Evolutionary conservation across 2,113 vertebrate species (phyloP), one percentile per base, ranked within the genome.

Genomic region (Lophotis ruficrista): DNA sequence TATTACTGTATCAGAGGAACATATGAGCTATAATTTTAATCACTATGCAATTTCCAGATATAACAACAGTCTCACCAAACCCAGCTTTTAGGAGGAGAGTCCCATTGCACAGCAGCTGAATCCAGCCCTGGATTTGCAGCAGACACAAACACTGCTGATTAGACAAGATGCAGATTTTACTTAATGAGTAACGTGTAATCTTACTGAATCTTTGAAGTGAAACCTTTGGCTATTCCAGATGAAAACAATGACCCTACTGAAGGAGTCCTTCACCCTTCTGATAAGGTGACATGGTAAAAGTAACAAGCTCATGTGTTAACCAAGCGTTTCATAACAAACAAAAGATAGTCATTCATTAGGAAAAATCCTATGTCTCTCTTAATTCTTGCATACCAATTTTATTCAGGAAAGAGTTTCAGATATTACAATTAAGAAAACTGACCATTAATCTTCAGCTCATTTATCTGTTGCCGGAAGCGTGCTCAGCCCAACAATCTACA

Each of bases 171-270:
- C 22, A 65, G 23, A 82, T 89, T 51, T 82, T 90, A 72, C 66
- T 91, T 95, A 91, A 94, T 82, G 57, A 94, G 73, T 92, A 95
- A 94, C 48, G 1, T 43, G 61, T 20, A 76, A 20, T 68, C 43
- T 61, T 82, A 78, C 48, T 15, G 53, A 91, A 41, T 78, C 69
- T 89, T 89, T 92, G 69, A 69, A 87, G 57, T 61, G 72, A 93
- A 96, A 89, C 80, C 94, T 96, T 80, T 87, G 93, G 51, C 60
- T 81, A 71, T 53, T 84, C 23, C 72, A 92, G n/a, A 64, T 51
- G 61, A 89, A 89, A 89, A 85, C 28, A 72, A 33, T 57, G 61
- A 89, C 37, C 31, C n/a, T 28, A 10, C 45, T 76, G 61, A 92
- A 70, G 68, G 35, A 81, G 48, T 57, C 45, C 51, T 57, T 92